A percentile compares a stretch with the other conserved stretches of the same genome.
phyloP scores from a whole-genome alignment of 2,888 invertebrate genomes.

The Drosophila longiperda region DNA sequence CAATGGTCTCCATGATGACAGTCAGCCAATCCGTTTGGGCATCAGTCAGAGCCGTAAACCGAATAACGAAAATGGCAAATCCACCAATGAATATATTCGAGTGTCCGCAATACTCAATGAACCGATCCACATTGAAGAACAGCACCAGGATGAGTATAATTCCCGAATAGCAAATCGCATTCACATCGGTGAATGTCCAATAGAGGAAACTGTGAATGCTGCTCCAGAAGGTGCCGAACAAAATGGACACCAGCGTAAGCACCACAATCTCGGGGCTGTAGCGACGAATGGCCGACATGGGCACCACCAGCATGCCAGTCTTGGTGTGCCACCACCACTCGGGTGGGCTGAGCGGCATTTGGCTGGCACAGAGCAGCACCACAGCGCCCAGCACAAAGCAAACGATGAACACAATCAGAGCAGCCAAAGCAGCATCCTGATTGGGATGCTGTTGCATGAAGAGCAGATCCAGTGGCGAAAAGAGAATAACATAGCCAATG shows the following conservation, averaged over 20 bases:
- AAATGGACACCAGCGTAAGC: conserved; percentile 88
- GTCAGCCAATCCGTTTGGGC: conserved; percentile 87
- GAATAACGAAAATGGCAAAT: conserved; percentile 92
- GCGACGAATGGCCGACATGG: conserved; percentile 91
- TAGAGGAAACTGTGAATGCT: conserved; percentile 91
- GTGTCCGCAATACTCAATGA: conserved; percentile 93
- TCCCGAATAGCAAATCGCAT: conserved; percentile 73
- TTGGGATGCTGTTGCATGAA: conserved; percentile 83
- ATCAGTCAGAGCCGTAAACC: conserved; percentile 88
- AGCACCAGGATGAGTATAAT: conserved; percentile 78
- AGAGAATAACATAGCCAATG: conserved; percentile 89
- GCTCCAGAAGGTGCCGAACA: conserved; percentile 92
- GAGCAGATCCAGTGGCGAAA: conserved; percentile 86
- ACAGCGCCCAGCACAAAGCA: conserved; percentile 88
- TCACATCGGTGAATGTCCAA: conserved; percentile 86
- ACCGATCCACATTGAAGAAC: conserved; percentile 89
- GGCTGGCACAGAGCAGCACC: conserved; percentile 86
- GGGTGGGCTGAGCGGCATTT: conserved; percentile 92
- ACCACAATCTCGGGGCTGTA: conserved; percentile 91
- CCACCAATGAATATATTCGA: conserved; percentile 93
- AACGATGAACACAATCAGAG: conserved; percentile 82
- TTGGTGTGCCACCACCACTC: conserved; percentile 96
- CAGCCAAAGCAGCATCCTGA: conserved; percentile 67
- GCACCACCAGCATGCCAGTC: conserved; percentile 90
- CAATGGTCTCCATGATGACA: conserved; percentile 89